Base-by-base conservation (phyloP, 2,113 vertebrate species). In the Callopanchax toddi region DNA sequence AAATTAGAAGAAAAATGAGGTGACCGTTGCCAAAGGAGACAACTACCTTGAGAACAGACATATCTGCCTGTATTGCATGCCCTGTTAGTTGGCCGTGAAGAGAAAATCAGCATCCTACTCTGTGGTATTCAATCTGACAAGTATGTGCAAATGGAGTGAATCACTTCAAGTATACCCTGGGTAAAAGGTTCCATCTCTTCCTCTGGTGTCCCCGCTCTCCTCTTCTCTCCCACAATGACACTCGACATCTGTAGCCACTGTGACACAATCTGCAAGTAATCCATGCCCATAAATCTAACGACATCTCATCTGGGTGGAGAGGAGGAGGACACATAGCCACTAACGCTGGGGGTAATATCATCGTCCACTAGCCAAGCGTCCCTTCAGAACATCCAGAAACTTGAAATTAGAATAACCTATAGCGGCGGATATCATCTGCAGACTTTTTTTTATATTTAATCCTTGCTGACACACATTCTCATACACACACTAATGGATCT, bases 241-340 rank as follows among this genome's bases (percentile, higher is more conserved):
- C 74, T 85, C 59, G 77, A 76, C 84, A 87, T 81, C 79, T 85
- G 88, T 78, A 71, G 67, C 60, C 65, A 57, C 68, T 44, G 67
- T 76, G 81, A 86, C 79, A 80, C 75, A 60, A 83, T 88, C 78
- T 87, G 78, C 71, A 78, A 79, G 87, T 87, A 79, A 89, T 87
- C 80, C 79, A 85, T 87, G 85, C 73, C 71, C 72, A 81, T 82
- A 81, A 78, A 84, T 77, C 57, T 9, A 21, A 63, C 52, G 78
- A 85, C 78, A 78, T 63, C 64, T 76, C 58, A 68, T 79, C 49
- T 42, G 37, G 40, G 49, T 3, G 26, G 49, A 2, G 62, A 6
- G 13, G 6, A 43, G 23, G 11, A 18, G 7, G 6, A 11, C 42
- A 69, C 76, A 67, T 72, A 36, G 37, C 63, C 3, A 16, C 71